These are phyloP conservation scores for Neuroterus valhalla DNA, from an alignment of 1,140 invertebrate species.

Conservation along the genomic window DNA sequence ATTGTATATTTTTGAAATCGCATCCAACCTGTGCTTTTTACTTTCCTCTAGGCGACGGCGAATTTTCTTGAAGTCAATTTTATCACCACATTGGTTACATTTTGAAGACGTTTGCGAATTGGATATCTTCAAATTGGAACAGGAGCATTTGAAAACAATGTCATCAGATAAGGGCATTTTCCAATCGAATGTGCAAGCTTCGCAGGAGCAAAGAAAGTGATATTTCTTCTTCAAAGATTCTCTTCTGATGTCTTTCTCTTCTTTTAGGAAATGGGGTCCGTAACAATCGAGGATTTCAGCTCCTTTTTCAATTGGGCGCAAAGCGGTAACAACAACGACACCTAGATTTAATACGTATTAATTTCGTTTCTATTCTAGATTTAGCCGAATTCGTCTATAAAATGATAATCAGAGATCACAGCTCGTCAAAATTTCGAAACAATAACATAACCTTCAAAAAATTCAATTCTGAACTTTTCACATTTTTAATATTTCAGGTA, in stretches of 20 bases:
- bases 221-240: slow-evolving; percentile 76
- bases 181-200: slow-evolving; percentile 76
- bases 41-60: slow-evolving; percentile 58
- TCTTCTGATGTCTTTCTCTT: slow-evolving; percentile 64
- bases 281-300: slow-evolving; percentile 80
- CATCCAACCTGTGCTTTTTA: slow-evolving; percentile 58
- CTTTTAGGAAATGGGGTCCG: slow-evolving; percentile 76
- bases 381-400: too few species aligned
- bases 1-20: slow-evolving; percentile 65
- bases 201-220: slow-evolving; percentile 77
- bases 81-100: slow-evolving; percentile 54
- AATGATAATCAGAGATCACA: too few species aligned
- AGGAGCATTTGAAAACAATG: slow-evolving; percentile 56
- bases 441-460: too few species aligned
- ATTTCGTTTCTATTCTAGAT: slow-evolving; percentile 3
- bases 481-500: too few species aligned
- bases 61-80: slow-evolving; percentile 54
- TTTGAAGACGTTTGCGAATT: background rate
- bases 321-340: slow-evolving; percentile 73
- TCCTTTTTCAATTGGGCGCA: slow-evolving; percentile 72
- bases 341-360: slow-evolving; percentile 54
- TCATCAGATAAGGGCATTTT: slow-evolving; percentile 52
- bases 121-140: slow-evolving; percentile 28
- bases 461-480: too few species aligned
- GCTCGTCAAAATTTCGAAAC: too few species aligned